These are phyloP conservation scores for Drosophila neotestacea DNA, from an alignment of 2,888 invertebrate genomes.

Conservation along the genomic window DNA sequence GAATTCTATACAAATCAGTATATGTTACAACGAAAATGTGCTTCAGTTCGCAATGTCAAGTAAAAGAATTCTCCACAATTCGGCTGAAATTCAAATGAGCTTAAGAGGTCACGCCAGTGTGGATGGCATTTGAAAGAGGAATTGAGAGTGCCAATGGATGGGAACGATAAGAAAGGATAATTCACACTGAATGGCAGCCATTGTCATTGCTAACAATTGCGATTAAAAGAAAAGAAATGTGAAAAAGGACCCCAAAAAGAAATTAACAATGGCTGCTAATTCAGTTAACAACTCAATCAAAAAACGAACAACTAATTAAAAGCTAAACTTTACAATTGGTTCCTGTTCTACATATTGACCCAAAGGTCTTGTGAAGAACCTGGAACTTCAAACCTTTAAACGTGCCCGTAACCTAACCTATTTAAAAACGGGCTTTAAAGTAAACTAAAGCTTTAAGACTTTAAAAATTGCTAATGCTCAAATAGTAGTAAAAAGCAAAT, in stretches of 20 bases:
- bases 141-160: slow-evolving; percentile 13
- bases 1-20: background rate
- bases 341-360: too few relatives aligned
- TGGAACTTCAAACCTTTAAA: too few relatives aligned
- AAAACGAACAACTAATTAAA: background rate
- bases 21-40: slow-evolving; percentile 13
- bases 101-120: slow-evolving; percentile 35
- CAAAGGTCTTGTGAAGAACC: too few relatives aligned
- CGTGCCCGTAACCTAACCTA: too few relatives aligned
- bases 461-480: too few relatives aligned
- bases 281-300: slow-evolving; percentile 3
- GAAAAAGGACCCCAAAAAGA: background rate
- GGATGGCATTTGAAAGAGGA: slow-evolving; percentile 8
- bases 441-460: too few relatives aligned
- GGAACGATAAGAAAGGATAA: slow-evolving; percentile 9
- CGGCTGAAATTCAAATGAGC: slow-evolving; percentile 39
- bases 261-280: slow-evolving; percentile 1
- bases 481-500: too few relatives aligned
- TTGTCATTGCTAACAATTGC: slow-evolving; percentile 33
- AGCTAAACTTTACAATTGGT: slow-evolving; percentile 1
- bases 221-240: slow-evolving; percentile 22
- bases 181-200: slow-evolving; percentile 11
- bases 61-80: slow-evolving; percentile 27
- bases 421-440: too few relatives aligned
- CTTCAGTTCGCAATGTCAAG: background rate